phyloP scores from a whole-genome alignment of 2,797 vertebrate species.

The Takifugu rubripes region DNA sequence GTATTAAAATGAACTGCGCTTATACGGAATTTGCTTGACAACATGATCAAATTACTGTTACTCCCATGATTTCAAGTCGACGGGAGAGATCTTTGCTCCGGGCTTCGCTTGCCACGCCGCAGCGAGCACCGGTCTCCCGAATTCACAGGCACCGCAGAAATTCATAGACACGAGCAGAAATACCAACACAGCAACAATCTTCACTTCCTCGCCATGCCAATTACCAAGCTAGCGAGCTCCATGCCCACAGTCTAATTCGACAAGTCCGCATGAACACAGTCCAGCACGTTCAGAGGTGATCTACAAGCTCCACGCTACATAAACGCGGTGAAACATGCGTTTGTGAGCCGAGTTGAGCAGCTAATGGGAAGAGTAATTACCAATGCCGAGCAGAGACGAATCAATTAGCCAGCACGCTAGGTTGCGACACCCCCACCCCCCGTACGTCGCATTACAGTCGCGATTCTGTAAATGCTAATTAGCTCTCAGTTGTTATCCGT shows the following conservation, averaged over 20 bases:
- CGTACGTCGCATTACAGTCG: conserved; percentile 68
- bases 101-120: conserved; percentile 10
- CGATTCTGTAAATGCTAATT: conserved; percentile 42
- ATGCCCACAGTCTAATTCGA: conserved; percentile 49
- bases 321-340: not conserved
- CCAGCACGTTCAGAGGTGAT: not conserved
- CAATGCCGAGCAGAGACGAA: conserved; percentile 64
- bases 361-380: conserved; percentile 79
- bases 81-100: conserved; percentile 8
- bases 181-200: conserved; percentile 64
- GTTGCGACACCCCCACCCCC: conserved; percentile 36
- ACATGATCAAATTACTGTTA: conserved; percentile 1
- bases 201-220: conserved; percentile 77
- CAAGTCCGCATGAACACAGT: conserved; percentile 12
- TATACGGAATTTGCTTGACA: conserved; percentile 18
- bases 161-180: too few species aligned
- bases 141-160: too few species aligned
- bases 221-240: conserved; percentile 77
- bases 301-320: not conserved
- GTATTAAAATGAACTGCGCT: conserved; percentile 17
- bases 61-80: not conserved
- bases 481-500: conserved; percentile 42
- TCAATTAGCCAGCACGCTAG: conserved; percentile 79
- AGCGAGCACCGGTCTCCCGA: not conserved
- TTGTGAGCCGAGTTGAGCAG: conserved; percentile 50